These are phyloP conservation scores for Anisognathus igniventris DNA, from an alignment of 2,797 vertebrate genomes.

Conservation along the genomic window DNA sequence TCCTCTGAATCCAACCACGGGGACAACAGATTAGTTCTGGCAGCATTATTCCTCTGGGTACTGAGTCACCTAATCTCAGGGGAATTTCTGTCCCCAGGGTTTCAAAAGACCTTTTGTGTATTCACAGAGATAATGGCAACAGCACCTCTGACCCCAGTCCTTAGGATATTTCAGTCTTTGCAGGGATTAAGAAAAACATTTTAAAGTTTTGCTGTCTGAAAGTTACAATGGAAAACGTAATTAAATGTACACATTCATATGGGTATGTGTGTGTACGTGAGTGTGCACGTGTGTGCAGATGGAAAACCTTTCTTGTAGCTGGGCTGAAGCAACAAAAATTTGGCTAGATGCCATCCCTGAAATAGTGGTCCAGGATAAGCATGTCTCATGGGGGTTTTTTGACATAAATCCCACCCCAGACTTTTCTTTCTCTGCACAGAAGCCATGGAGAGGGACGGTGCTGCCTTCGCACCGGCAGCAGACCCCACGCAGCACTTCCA, in stretches of 20 bases:
- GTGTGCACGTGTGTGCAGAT: background rate
- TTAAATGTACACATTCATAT: background rate
- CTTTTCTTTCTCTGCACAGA: slow-evolving; percentile 35
- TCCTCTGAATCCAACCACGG: background rate
- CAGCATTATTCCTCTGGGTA: background rate
- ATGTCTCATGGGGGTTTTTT: background rate
- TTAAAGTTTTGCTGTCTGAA: background rate
- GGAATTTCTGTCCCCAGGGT: background rate
- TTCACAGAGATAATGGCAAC: background rate
- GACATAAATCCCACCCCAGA: background rate
- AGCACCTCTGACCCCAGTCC: background rate
- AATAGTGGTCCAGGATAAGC: background rate
- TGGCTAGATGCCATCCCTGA: background rate
- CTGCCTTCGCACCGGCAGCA: background rate
- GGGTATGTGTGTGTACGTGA: background rate
- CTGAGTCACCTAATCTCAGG: background rate
- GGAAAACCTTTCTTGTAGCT: background rate
- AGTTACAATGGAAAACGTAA: background rate
- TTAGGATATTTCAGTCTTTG: background rate
- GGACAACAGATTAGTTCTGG: background rate
- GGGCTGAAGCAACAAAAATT: background rate
- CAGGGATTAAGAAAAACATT: background rate
- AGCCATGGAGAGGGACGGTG: slow-evolving; percentile 42
- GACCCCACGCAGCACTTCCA: slow-evolving; percentile 67
- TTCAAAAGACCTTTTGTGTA: background rate